phyloP scores from a whole-genome alignment of 2,888 invertebrate species.

The Glyphotaelius pellucidus region DNA sequence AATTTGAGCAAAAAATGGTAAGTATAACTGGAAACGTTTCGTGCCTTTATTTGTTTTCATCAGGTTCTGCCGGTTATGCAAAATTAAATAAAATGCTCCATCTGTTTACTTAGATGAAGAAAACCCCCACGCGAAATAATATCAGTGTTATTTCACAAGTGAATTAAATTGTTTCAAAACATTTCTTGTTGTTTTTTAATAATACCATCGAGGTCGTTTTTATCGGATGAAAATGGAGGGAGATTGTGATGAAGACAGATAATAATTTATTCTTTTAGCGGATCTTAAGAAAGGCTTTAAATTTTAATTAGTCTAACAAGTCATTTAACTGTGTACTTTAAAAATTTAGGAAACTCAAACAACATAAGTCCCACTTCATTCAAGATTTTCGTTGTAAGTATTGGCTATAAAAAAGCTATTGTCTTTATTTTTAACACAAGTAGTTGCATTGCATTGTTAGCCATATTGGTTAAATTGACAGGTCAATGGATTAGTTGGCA shows the following conservation, averaged over 20 bases:
- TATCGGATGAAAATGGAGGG: background rate
- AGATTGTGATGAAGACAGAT: background rate
- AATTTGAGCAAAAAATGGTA: constrained; percentile 22
- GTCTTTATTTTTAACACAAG: background rate
- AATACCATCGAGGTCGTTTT: background rate
- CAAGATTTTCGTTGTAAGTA: background rate
- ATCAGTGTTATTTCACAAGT: background rate
- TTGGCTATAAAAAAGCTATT: background rate
- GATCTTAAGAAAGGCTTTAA: background rate
- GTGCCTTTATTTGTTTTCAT: constrained; percentile 28
- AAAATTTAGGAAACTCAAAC: background rate
- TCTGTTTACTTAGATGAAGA: constrained; percentile 26
- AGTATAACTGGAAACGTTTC: background rate
- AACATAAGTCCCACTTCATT: background rate
- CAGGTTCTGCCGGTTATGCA: constrained; percentile 6
- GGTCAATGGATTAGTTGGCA: too few species aligned
- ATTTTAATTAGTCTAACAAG: background rate
- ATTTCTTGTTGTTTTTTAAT: background rate
- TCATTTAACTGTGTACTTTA: background rate
- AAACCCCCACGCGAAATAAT: background rate
- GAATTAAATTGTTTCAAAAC: background rate
- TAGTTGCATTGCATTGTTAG: too few species aligned
- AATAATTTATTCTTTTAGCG: background rate
- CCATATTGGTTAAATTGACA: too few species aligned
- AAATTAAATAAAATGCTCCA: background rate